phyloP scores from a whole-genome alignment of 2,888 invertebrate genomes.

The Muschampia plurimacula region DNA sequence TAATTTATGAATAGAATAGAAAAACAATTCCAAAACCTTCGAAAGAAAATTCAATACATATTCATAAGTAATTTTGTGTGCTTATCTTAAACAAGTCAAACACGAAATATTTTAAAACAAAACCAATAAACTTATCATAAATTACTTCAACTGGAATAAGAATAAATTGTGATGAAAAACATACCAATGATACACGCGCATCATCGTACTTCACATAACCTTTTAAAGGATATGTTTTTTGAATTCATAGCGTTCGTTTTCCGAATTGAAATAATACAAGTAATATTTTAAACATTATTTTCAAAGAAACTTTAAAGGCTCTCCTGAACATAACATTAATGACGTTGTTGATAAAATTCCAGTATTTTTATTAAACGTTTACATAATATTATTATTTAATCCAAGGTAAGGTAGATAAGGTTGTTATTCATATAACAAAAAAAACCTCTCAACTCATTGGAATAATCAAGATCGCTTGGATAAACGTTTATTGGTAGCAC shows the following conservation, averaged over 20 bases:
- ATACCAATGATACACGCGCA: no score
- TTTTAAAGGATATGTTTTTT: no score
- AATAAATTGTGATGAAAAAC: neutral
- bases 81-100: neutral
- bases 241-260: no score
- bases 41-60: constrained; percentile 7
- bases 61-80: constrained; percentile 9
- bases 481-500: constrained; percentile 48
- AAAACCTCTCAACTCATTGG: constrained; percentile 49
- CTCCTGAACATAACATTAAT: no score
- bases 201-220: no score
- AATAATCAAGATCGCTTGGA: constrained; percentile 49
- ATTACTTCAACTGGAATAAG: neutral
- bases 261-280: neutral
- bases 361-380: no score
- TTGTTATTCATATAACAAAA: no score
- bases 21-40: constrained; percentile 1
- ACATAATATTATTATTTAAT: no score
- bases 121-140: neutral
- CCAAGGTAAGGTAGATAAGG: constrained; percentile 36
- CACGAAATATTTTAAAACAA: neutral
- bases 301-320: no score
- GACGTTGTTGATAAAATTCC: no score
- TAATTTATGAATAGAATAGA: constrained; percentile 19
- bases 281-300: no score